Base-by-base conservation (phyloP, 2,113 vertebrate species). In the Anguilla rostrata region DNA sequence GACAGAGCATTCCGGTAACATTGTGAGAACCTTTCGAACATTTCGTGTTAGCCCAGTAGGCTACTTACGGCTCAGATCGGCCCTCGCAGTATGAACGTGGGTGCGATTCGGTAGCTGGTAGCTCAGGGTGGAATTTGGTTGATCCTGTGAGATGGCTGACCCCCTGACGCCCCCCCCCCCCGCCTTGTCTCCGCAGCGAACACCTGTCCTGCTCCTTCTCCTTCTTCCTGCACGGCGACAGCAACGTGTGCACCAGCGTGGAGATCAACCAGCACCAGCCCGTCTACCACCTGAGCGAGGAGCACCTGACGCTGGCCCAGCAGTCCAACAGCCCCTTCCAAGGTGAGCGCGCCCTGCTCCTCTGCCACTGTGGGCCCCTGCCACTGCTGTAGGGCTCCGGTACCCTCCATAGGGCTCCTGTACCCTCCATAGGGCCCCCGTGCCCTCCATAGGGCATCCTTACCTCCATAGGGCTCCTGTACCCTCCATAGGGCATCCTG, bases 231-330 rank as follows among this genome's bases (percentile, higher is more conserved):
- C 98, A 99, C 0, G 98, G 98, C 57, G 98, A 99, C 86, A 99
- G 97, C 94, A 99, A 99, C 11, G 98, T 99, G 93, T 99, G 98
- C 95, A 99, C 98, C 94, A 99, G 98, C 16, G 98, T 99, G 96
- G 98, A 99, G 94, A 99, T 99, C 95, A 99, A 98, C 94, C 98
- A 99, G 95, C 98, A 99, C 92, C 98, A 99, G 88, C 98, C 98
- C 18, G 95, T 99, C 85, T 99, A 99, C 94, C 97, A 98, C 92
- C 96, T 99, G 86, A 98, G 97, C 6, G 98, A 99, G 93, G 98
- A 99, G 88, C 98, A 99, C 93, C 97, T 99, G 91, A 97, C 96
- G 26, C 93, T 98, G 82, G 98, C 98, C 90, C 98, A 98, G 92
- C 98, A 99, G 92, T 97, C 98, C 0, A 97, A 96, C 96, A 98